A percentile compares a stretch with the other conserved stretches of the same genome.
These are phyloP conservation scores for Aurelia sp. DNA, from an alignment of 30 jellyfish, hydroid and myxozoan species.

Conservation along the genomic window DNA sequence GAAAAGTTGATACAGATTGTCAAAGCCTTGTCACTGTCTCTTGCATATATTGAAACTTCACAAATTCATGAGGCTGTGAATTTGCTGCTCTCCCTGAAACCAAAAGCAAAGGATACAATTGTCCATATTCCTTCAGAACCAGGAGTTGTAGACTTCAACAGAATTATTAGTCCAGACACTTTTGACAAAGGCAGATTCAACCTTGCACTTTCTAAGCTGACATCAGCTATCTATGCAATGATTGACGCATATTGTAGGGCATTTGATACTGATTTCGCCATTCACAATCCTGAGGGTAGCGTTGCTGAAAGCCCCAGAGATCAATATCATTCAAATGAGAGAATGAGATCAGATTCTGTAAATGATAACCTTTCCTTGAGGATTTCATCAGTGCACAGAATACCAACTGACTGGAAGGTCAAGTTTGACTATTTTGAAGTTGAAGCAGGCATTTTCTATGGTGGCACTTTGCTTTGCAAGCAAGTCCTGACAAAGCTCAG, in stretches of 20 bases:
- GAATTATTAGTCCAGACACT: constrained; percentile 57
- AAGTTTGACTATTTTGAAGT: constrained; percentile 78
- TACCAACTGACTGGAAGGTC: constrained; percentile 88
- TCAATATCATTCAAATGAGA: constrained; percentile 31
- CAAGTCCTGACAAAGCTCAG: constrained; percentile 43
- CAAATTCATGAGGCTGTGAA: constrained; percentile 90
- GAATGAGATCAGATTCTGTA: constrained; percentile 67
- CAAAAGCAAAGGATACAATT: constrained; percentile 19
- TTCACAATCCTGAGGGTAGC: constrained; percentile 31
- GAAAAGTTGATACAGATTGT: constrained; percentile 88
- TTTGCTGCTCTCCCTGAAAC: constrained; percentile 76
- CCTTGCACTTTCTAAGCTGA: constrained; percentile 80
- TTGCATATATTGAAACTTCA: constrained; percentile 80
- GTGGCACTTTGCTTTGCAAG: constrained; percentile 72
- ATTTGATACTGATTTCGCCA: constrained; percentile 81
- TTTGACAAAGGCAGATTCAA: constrained; percentile 87
- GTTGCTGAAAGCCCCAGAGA: neutral
- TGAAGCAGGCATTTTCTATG: constrained; percentile 85
- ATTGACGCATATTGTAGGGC: constrained; percentile 90
- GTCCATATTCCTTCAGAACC: constrained; percentile 24
- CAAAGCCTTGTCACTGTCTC: constrained; percentile 84
- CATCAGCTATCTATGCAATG: constrained; percentile 76
- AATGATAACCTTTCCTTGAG: constrained; percentile 62
- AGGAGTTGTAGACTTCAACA: constrained; percentile 59
- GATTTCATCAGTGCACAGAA: constrained; percentile 80